phyloP scores from a whole-genome alignment of 2,888 invertebrate species.

The Spodoptera littoralis region DNA sequence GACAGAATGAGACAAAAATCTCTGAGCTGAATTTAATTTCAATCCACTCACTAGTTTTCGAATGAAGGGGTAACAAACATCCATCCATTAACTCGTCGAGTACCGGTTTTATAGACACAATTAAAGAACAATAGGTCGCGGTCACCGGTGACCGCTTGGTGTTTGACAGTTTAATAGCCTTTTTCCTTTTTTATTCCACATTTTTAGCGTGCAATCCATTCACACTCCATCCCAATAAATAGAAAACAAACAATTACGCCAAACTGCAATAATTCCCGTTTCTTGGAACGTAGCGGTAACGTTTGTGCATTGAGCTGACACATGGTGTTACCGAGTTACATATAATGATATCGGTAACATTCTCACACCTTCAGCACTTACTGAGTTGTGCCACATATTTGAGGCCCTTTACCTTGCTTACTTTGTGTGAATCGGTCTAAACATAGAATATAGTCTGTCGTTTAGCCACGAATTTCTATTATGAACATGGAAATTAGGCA shows the following conservation, averaged over 20 bases:
- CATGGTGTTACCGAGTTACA: constrained; percentile 55
- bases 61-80: too few species aligned
- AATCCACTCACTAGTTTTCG: too few species aligned
- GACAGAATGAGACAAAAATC: too few species aligned
- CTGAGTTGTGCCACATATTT: constrained; percentile 39
- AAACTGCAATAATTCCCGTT: constrained; percentile 27
- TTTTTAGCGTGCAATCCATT: not conserved
- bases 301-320: constrained; percentile 52
- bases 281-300: constrained; percentile 51
- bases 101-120: too few species aligned
- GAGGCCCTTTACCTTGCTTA: constrained; percentile 15
- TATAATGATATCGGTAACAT: constrained; percentile 39
- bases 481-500: too few species aligned
- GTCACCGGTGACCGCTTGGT: too few species aligned
- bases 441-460: too few species aligned
- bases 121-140: too few species aligned
- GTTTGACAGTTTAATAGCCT: too few species aligned
- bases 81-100: too few species aligned
- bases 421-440: not conserved
- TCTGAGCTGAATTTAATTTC: too few species aligned
- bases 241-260: constrained; percentile 21
- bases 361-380: constrained; percentile 55
- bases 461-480: too few species aligned
- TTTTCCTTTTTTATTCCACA: not conserved
- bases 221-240: constrained; percentile 10